phyloP scores from a whole-genome alignment of 2,888 invertebrate species.

The Napeogenes sylphis region DNA sequence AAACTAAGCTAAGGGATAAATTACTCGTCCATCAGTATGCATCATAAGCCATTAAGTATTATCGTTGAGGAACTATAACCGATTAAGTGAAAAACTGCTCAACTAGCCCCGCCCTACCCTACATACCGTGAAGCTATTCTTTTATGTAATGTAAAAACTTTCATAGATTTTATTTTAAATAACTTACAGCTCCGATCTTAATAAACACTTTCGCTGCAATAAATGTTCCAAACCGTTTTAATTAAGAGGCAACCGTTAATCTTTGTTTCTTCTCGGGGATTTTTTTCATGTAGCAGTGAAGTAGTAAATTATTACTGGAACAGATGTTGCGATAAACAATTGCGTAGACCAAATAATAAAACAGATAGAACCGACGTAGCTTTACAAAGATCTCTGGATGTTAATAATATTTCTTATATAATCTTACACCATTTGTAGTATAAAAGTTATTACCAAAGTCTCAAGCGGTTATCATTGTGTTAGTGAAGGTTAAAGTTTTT shows the following conservation, averaged over 20 bases:
- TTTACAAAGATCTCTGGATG: too few relatives aligned
- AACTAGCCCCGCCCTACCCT: too few relatives aligned
- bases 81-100: too few relatives aligned
- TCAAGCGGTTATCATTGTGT: too few relatives aligned
- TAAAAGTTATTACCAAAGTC: too few relatives aligned
- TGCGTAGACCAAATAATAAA: conserved; percentile 4
- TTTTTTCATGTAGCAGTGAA: conserved; percentile 20
- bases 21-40: too few relatives aligned
- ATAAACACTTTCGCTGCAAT: conserved; percentile 23
- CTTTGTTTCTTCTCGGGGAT: conserved; percentile 39
- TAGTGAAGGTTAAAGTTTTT: too few relatives aligned
- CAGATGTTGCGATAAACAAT: conserved; percentile 54
- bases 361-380: conserved; percentile 3
- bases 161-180: not conserved
- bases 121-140: too few relatives aligned
- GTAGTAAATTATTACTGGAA: conserved; percentile 56
- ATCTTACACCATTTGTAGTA: conserved; percentile 12
- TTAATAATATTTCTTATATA: conserved; percentile 11
- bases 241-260: conserved; percentile 35
- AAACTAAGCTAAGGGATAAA: too few relatives aligned
- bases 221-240: conserved; percentile 20
- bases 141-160: too few relatives aligned
- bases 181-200: conserved; percentile 1
- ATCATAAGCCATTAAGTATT: too few relatives aligned
- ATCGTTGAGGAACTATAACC: too few relatives aligned